Evolutionary conservation across 64 coral and sea anemone genomes (phyloP).

Genomic region (Montipora efflorescens): DNA sequence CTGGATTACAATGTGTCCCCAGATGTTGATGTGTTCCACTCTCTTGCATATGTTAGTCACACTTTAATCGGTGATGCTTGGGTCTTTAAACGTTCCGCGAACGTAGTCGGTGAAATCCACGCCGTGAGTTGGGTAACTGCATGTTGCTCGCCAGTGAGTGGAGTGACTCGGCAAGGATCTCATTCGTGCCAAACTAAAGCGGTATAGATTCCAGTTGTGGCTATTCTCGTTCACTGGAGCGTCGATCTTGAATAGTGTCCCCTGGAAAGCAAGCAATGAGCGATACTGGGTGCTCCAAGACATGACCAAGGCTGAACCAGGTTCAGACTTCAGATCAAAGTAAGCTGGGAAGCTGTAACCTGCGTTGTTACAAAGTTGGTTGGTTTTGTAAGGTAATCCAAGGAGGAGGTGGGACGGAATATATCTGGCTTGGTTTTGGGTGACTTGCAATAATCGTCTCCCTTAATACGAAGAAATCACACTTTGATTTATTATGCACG

Average conservation of each 20-base stretch:
- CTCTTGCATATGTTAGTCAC: background rate
- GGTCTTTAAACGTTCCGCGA: conserved; percentile 42
- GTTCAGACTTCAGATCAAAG: conserved; percentile 55
- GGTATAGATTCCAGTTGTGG: conserved; percentile 50
- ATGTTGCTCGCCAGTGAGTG: conserved; percentile 56
- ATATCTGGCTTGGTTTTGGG: too few relatives aligned
- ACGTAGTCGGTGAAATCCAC: conserved; percentile 57
- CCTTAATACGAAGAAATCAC: too few relatives aligned
- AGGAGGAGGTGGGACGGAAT: background rate
- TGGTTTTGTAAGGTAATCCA: conserved; percentile 6
- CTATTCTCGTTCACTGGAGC: conserved; percentile 50
- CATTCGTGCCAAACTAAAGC: conserved; percentile 33
- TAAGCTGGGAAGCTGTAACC: conserved; percentile 22
- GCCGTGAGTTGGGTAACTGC: conserved; percentile 24
- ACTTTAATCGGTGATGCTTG: background rate
- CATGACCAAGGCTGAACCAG: conserved; percentile 22
- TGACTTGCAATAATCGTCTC: too few relatives aligned
- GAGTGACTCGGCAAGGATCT: conserved; percentile 10
- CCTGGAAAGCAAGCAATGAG: background rate
- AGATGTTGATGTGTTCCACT: too few relatives aligned
- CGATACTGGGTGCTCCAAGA: conserved; percentile 1
- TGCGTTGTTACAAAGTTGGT: conserved; percentile 29
- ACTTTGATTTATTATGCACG: too few relatives aligned
- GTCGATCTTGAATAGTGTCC: background rate
- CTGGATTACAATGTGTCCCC: too few relatives aligned